Conservation (phyloP, 2,888 invertebrate genomes). For the Sarcophaga rosellei region DNA sequence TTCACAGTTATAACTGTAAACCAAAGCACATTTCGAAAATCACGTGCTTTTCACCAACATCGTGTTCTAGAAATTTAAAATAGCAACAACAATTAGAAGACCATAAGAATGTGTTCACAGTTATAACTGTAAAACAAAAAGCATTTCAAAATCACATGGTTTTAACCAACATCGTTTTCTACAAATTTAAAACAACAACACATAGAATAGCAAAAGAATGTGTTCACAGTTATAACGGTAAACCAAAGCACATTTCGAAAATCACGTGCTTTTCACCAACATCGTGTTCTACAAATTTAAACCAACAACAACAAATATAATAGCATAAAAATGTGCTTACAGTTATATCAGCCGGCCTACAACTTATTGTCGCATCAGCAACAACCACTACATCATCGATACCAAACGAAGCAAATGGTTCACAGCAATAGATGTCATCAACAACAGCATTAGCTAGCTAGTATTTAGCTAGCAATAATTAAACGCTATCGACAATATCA, state of each 20-base stretch:
- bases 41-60: constrained; percentile 11
- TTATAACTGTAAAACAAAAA: too few species aligned
- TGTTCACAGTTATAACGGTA: constrained; percentile 36
- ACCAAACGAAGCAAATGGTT: background rate
- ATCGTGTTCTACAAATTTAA: constrained; percentile 4
- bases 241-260: too few species aligned
- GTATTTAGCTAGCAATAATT: constrained; percentile 45
- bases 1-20: too few species aligned
- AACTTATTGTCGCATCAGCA: constrained; percentile 24
- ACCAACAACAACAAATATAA: constrained; percentile 69
- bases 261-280: constrained; percentile 6
- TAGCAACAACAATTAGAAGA: too few species aligned
- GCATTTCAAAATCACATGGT: background rate
- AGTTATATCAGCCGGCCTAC: constrained; percentile 49
- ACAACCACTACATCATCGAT: constrained; percentile 33
- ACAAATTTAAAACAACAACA: constrained; percentile 64
- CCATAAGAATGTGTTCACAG: too few species aligned
- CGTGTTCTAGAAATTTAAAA: constrained; percentile 18
- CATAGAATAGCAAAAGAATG: constrained; percentile 63
- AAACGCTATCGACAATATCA: constrained; percentile 52
- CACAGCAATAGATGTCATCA: background rate
- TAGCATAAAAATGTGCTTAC: constrained; percentile 53
- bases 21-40: too few species aligned
- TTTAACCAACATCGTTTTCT: background rate
- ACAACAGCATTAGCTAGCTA: constrained; percentile 27